Conservation (phyloP, 2,888 invertebrate species). For the Ctenicera cuprea region DNA sequence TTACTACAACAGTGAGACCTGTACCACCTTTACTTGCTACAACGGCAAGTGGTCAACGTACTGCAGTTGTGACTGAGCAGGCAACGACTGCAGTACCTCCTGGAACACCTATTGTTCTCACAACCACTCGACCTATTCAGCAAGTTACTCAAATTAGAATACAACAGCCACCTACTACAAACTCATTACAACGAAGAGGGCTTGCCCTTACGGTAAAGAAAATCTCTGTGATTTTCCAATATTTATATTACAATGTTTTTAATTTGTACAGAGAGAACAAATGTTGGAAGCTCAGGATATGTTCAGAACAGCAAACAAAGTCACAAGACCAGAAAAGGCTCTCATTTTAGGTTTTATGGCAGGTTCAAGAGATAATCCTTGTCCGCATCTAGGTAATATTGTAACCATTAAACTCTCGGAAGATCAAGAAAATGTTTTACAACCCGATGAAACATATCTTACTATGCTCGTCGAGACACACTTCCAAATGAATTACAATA, state of each 20-base stretch:
- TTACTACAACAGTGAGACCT: slow-evolving; percentile 64
- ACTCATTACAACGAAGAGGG: slow-evolving; percentile 78
- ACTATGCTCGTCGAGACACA: slow-evolving; percentile 93
- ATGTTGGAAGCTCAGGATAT: slow-evolving; percentile 98
- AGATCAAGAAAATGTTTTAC: slow-evolving; percentile 90
- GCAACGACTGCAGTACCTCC: slow-evolving; percentile 64
- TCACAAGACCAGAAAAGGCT: slow-evolving; percentile 97
- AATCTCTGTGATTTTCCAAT: no score
- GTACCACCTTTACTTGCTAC: slow-evolving; percentile 68
- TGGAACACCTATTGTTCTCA: slow-evolving; percentile 75
- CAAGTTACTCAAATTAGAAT: slow-evolving; percentile 75
- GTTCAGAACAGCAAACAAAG: slow-evolving; percentile 96
- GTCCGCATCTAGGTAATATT: slow-evolving; percentile 97
- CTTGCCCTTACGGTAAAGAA: slow-evolving; percentile 81
- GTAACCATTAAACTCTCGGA: slow-evolving; percentile 97
- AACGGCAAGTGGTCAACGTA: slow-evolving; percentile 65
- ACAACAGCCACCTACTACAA: slow-evolving; percentile 74
- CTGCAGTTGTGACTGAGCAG: slow-evolving; percentile 66
- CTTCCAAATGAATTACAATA: slow-evolving; percentile 99
- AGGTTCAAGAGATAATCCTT: slow-evolving; percentile 97
- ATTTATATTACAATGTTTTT: not conserved
- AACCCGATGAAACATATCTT: slow-evolving; percentile 87
- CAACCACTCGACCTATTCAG: slow-evolving; percentile 72
- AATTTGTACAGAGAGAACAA: slow-evolving; percentile 89
- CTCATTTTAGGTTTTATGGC: slow-evolving; percentile 99